Percentiles rank a stretch among this genome's conserved stretches.
Conservation (phyloP, 2,113 vertebrate genomes). For the Chamaea fasciata region DNA sequence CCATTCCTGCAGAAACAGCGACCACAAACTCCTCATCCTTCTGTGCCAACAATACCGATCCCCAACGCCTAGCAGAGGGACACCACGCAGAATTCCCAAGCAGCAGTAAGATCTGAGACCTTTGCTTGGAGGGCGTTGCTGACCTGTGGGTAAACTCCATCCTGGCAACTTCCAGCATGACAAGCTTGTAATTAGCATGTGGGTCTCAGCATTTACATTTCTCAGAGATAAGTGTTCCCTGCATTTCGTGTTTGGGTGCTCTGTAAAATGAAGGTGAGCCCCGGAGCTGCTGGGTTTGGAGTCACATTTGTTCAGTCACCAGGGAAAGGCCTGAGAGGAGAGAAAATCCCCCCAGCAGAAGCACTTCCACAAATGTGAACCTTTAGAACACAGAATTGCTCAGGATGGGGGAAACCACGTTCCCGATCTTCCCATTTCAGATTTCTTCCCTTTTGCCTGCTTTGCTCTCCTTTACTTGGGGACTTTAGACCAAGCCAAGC, state of each 20-base stretch:
- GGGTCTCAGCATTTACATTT: not conserved
- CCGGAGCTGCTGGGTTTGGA: not conserved
- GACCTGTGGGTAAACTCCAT: not conserved
- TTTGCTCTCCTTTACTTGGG: not conserved
- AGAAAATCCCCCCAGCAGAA: not conserved
- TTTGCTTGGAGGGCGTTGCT: not conserved
- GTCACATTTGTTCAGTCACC: not conserved
- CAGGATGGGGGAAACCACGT: not conserved
- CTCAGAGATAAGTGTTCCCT: not conserved
- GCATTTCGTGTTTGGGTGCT: not conserved
- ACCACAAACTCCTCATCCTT: not conserved
- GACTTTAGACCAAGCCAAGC: not conserved
- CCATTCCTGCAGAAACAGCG: not conserved
- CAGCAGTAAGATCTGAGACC: not conserved
- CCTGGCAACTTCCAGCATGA: not conserved
- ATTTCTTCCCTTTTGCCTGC: not conserved
- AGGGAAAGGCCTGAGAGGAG: not conserved
- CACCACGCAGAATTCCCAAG: not conserved
- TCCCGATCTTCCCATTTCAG: not conserved
- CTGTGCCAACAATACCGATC: not conserved
- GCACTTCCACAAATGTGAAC: not conserved
- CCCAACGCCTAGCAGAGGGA: accelerated
- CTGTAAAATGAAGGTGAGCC: not conserved
- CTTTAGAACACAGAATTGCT: not conserved
- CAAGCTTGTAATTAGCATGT: not conserved